phyloP scores from a whole-genome alignment of 1,140 invertebrate species.

The Phthorimaea operculella region DNA sequence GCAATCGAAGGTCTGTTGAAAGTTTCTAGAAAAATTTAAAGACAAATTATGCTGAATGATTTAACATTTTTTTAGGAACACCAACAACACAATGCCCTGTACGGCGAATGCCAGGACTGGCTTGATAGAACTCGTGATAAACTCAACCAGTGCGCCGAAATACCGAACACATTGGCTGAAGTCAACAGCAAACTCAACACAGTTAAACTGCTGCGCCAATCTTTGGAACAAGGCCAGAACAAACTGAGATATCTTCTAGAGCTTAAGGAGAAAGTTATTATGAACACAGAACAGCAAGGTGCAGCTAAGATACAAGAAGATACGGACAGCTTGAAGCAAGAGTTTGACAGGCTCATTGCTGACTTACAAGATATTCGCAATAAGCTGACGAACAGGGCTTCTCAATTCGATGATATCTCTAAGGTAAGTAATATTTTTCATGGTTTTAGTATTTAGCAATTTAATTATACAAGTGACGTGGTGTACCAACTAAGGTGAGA shows the following conservation, averaged over 20 bases:
- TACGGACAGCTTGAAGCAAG: constrained; percentile 85
- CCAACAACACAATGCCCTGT: constrained; percentile 88
- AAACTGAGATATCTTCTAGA: constrained; percentile 90
- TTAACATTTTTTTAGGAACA: constrained; percentile 73
- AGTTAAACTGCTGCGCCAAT: constrained; percentile 85
- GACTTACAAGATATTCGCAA: constrained; percentile 84
- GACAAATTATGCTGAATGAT: not conserved
- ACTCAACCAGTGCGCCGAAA: constrained; percentile 78
- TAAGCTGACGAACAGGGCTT: constrained; percentile 75
- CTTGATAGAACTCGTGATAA: constrained; percentile 88
- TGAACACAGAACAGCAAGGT: constrained; percentile 90
- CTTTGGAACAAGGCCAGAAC: constrained; percentile 91
- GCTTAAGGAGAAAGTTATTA: constrained; percentile 90
- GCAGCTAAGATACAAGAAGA: constrained; percentile 90
- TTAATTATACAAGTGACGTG: not conserved
- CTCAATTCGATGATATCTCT: constrained; percentile 85
- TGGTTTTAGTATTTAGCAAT: not conserved
- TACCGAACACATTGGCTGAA: constrained; percentile 81
- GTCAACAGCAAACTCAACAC: constrained; percentile 86
- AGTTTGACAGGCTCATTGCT: constrained; percentile 85
- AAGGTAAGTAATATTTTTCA: constrained; percentile 68
- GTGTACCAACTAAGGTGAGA: not conserved
- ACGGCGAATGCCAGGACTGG: constrained; percentile 93
- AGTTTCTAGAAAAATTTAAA: too few relatives aligned
- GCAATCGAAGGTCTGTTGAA: not conserved